These are phyloP conservation scores for Plectrocnemia conspersa DNA, from an alignment of 1,140 invertebrate genomes.

Conservation along the genomic window DNA sequence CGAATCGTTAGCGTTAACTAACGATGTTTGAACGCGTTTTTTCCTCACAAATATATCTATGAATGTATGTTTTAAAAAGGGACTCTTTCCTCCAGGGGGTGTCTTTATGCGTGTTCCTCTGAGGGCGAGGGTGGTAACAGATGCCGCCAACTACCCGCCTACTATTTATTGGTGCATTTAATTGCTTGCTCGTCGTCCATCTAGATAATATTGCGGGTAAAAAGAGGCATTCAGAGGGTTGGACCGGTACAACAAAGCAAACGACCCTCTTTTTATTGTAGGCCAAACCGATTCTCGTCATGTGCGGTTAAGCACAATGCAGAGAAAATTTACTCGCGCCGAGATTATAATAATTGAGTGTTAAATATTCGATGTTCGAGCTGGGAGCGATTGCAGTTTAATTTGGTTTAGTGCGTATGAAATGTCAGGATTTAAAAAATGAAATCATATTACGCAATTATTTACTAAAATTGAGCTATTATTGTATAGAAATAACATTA, in stretches of 20 bases:
- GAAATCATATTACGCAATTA: too few species aligned
- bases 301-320: neutral
- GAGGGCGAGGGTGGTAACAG: conserved; percentile 11
- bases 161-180: conserved; percentile 25
- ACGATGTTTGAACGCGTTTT: neutral
- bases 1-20: too few species aligned
- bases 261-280: conserved; percentile 13
- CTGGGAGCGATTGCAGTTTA: too few species aligned
- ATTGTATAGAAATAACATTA: too few species aligned
- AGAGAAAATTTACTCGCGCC: too few species aligned
- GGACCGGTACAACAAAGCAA: conserved; percentile 16
- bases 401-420: too few species aligned
- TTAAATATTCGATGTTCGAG: too few species aligned
- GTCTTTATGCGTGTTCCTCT: neutral
- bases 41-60: neutral
- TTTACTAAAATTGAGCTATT: too few species aligned
- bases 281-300: neutral
- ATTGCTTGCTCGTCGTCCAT: conserved; percentile 19
- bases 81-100: neutral
- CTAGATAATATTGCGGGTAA: conserved; percentile 20
- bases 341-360: too few species aligned
- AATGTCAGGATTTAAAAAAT: too few species aligned
- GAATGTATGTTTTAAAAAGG: neutral
- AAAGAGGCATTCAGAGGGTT: conserved; percentile 13
- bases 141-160: conserved; percentile 18